Base-by-base conservation (phyloP, 2,797 vertebrate genomes). In the Oreonectes daqikongensis region DNA sequence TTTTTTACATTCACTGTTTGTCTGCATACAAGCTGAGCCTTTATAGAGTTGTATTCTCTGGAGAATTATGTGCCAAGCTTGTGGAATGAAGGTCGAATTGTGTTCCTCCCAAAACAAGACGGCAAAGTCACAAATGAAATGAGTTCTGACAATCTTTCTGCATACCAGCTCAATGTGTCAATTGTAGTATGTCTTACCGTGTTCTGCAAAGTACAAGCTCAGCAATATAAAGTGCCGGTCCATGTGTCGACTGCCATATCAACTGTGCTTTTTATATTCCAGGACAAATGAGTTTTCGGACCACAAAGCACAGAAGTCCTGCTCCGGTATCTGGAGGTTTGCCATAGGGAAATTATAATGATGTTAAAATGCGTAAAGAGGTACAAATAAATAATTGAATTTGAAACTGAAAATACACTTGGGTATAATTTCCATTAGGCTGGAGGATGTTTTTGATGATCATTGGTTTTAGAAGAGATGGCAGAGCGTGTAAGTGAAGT, bases 121-220 rank as follows among this genome's bases (percentile, higher is more conserved):
- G 67, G 75, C 68, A 78, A 75, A 78, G 75, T 76, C 66, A 70
- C 67, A 83, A 65, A 68, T 53, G 48, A 80, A 83, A 80, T 80
- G 71, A 83, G 71, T 80, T 80, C 78, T 78, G 81, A 83, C 75
- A 78, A 80, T 80, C 78, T 80, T 57, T 57, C 46, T 69, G 71
- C 59, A 63, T 72, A 66, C 78, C 22, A 35, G 50, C 71, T 50
- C 52, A 30, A 69, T 32, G 61, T 53, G 79, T 80, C 79, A 68
- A 44, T 50, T 63, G 30, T 52, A 22, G 7, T 18, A 68, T 69
- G 66, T 69, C 75, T 30, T 57, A 69, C 30, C 24, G 50, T 63
- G 67, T 77, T 52, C 57, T 52, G 35, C 30, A 77, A 77, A 77
- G 67, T 17, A 77, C 75, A 77, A 42, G 46, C 66, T 77, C 66